Base-by-base conservation (phyloP, 2,797 vertebrate genomes). In the Paratrypauchen microcephalus region DNA sequence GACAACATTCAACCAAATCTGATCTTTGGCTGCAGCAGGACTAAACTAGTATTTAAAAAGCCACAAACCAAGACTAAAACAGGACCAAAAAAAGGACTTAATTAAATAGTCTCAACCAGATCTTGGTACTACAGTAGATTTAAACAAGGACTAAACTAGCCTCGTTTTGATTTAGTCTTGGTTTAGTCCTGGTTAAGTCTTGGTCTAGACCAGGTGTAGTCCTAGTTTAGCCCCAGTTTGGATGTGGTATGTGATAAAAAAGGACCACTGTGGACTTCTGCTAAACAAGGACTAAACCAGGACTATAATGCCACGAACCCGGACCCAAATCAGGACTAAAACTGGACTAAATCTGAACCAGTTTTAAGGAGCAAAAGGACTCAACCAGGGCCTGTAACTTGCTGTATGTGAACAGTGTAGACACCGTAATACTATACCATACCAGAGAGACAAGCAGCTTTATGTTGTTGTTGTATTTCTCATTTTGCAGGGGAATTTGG, bases 401-500 rank as follows among this genome's bases (percentile, higher is more conserved):
- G 28, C 28, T 28, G 28, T 28, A 28, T 4, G 2, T 28, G 28
- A 28, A 28, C 28, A 28, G 28, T 28, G 28, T 28, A 28, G 28
- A 28, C 28, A 28, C 2, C 2, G 28, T 28, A 28, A 28, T 28
- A 28, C 28, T 28, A 28, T 28, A 4, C 4, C n/a, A n/a, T n/a
- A n/a, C 28, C 28, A 28, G 2, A 28, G 28, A 28, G 28, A 28
- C 28, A 28, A 28, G 32, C 7, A 21, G 66, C 71, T 76, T 75
- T n/a, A 18, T 56, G 61, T 41, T 36, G 21, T 18, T n/a, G 66
- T 71, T 1, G 41, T 5, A 4, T 70, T 66, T 30, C 28, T 4
- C 71, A 52, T 69, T 24, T 50, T 86, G 6, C 69, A 98, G 97
- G 97, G 58, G 97, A 98, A 84, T 99, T 97, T 39, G 97, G 97